phyloP scores from a whole-genome alignment of 2,113 vertebrate genomes.

The Collichthys lucidus region DNA sequence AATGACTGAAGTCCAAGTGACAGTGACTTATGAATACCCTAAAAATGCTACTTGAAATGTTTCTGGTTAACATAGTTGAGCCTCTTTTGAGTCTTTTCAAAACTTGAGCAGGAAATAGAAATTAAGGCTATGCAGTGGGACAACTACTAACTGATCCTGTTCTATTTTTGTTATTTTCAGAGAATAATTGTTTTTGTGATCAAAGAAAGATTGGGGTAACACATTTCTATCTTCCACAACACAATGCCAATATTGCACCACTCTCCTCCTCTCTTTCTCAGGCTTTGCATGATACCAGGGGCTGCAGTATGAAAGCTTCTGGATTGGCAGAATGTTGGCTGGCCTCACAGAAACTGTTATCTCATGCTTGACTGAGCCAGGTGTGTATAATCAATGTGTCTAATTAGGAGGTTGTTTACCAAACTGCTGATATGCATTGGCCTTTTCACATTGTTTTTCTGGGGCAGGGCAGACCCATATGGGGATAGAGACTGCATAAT shows the following conservation, averaged over 20 bases:
- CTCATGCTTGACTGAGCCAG: conserved; percentile 48
- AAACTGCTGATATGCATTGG: conserved; percentile 57
- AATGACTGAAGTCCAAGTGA: too few relatives aligned
- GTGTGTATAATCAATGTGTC: conserved; percentile 74
- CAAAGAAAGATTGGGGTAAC: conserved; percentile 41
- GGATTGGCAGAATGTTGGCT: conserved; percentile 43
- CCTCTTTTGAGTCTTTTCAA: background rate
- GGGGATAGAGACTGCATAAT: conserved; percentile 46
- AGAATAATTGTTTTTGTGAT: conserved; percentile 43
- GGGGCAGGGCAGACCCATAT: conserved; percentile 46
- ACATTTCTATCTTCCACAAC: conserved; percentile 1
- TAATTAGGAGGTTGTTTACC: conserved; percentile 77
- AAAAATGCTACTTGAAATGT: background rate
- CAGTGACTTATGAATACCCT: too few relatives aligned
- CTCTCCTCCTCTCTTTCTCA: background rate
- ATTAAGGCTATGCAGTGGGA: conserved; percentile 8
- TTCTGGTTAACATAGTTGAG: conserved; percentile 5
- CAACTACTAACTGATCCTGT: conserved; percentile 11
- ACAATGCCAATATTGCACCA: background rate
- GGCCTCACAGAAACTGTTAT: conserved; percentile 49
- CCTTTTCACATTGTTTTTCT: conserved; percentile 67
- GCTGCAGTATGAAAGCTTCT: conserved; percentile 24
- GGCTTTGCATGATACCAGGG: conserved; percentile 11
- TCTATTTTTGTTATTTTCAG: conserved; percentile 33
- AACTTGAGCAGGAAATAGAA: conserved; percentile 9